Evolutionary conservation across 92 coral and sea anemone species (phyloP), one percentile per base, ranked within the genome.

Genomic region (Umimayanthus kanabou): DNA sequence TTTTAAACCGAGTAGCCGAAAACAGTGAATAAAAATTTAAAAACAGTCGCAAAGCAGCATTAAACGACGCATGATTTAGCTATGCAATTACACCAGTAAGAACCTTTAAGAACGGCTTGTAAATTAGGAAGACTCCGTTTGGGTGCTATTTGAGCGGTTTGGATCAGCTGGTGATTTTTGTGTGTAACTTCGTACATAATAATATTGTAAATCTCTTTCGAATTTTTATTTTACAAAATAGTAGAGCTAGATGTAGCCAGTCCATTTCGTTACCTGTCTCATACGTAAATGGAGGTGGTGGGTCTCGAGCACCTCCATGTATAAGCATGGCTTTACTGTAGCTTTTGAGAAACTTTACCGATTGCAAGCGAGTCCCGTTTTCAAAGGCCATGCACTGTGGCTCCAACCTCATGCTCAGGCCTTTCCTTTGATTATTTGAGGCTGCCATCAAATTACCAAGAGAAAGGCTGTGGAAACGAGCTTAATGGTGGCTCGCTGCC

Each of bases 151-250:
- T 77, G 9, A 50, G 40, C 25, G 20, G 30, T 57, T 83, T 83
- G 39, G 64, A 49, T 83, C 65, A 69, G 15, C 66, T 83, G 87
- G 87, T 67, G 64, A 15, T 28, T 65, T 66, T 2, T 72, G n/a
- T 82, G 65, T 83, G 39, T 23, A 11, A 0, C 0, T 26, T 14
- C 28, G 5, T n/a, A 7, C 11, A 0, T 42, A 16, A 70, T 83
- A 26, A 9, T 28, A 28, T 16, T 83, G 11, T 53, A 53, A 18
- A 53, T 53, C 18, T 83, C 66, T 13, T 73, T 28, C 71, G 18
- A 9, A 47, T 45, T 22, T 67, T 9, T 82, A 81, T 39, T 43
- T 67, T 49, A 29, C 7, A 45, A 37, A 70, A 29, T 4, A 40
- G 70, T 16, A 39, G 42, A 61, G 82, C 65, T 78, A 78, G 40